Conservation (phyloP, 2,888 invertebrate genomes). For the Megamerina dolium region DNA sequence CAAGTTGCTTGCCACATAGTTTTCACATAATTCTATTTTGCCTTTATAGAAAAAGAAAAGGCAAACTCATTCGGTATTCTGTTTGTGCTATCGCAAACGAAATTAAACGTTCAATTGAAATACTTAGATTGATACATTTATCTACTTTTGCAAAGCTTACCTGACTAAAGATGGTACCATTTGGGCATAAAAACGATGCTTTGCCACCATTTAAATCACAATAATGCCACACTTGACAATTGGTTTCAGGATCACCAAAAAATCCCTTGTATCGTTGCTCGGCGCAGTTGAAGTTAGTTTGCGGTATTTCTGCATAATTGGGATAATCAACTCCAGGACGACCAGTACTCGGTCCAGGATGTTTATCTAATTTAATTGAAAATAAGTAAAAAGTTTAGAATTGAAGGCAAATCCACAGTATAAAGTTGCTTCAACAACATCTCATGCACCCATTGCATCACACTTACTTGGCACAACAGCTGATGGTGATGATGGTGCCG, state of each 20-base stretch:
- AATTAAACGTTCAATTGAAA: not conserved
- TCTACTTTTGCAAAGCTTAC: conserved; percentile 25
- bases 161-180: conserved; percentile 87
- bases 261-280: conserved; percentile 84
- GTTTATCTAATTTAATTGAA: conserved; percentile 29
- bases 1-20: too few species aligned
- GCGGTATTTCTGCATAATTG: conserved; percentile 66
- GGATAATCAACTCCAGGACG: conserved; percentile 76
- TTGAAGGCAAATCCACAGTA: not conserved
- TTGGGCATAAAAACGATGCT: conserved; percentile 83
- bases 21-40: too few species aligned
- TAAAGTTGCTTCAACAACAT: not conserved
- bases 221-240: conserved; percentile 90
- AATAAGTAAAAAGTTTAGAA: not conserved
- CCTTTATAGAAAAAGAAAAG: too few species aligned
- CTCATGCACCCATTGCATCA: not conserved
- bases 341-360: conserved; percentile 53
- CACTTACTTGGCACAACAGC: conserved; percentile 32
- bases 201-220: conserved; percentile 86
- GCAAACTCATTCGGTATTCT: too few species aligned
- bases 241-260: conserved; percentile 81
- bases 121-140: not conserved
- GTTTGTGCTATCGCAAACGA: too few species aligned
- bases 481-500: conserved; percentile 11
- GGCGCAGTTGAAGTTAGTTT: conserved; percentile 73